phyloP scores from a whole-genome alignment of 2,113 vertebrate genomes.

The Himantopus leucocephalus region DNA sequence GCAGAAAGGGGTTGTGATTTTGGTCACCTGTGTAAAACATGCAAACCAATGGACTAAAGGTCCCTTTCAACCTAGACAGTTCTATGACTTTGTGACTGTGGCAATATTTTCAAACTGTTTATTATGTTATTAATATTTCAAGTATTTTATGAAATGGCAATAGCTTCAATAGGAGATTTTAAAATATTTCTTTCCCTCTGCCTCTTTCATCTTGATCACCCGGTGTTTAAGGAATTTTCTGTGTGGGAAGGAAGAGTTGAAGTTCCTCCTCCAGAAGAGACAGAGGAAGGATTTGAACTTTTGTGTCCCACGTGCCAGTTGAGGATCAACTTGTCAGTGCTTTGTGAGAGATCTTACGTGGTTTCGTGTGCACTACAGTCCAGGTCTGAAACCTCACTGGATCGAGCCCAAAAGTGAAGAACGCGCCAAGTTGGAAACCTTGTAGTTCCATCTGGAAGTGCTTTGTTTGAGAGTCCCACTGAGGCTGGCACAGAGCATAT shows the following conservation, averaged over 20 bases:
- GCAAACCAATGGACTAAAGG: background rate
- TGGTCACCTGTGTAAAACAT: background rate
- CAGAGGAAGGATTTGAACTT: background rate
- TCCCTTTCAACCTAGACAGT: no score
- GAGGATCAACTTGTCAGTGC: background rate
- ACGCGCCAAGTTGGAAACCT: accelerated
- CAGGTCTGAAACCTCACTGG: background rate
- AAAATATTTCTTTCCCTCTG: background rate
- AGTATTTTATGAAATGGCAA: background rate
- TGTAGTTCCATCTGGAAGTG: background rate
- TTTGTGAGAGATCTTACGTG: background rate
- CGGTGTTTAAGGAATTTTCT: background rate
- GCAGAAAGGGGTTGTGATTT: background rate
- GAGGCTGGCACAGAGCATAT: background rate
- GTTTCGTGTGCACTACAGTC: background rate
- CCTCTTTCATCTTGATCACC: background rate
- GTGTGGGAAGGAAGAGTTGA: background rate
- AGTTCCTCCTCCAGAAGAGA: background rate
- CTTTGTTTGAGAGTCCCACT: background rate
- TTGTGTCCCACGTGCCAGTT: background rate
- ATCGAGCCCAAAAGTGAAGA: background rate
- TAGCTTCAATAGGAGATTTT: background rate
- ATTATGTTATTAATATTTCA: background rate
- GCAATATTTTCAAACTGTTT: background rate
- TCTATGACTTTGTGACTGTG: background rate